Conservation (phyloP, 2,113 vertebrate genomes). For the Tricholaema leucomelas region DNA sequence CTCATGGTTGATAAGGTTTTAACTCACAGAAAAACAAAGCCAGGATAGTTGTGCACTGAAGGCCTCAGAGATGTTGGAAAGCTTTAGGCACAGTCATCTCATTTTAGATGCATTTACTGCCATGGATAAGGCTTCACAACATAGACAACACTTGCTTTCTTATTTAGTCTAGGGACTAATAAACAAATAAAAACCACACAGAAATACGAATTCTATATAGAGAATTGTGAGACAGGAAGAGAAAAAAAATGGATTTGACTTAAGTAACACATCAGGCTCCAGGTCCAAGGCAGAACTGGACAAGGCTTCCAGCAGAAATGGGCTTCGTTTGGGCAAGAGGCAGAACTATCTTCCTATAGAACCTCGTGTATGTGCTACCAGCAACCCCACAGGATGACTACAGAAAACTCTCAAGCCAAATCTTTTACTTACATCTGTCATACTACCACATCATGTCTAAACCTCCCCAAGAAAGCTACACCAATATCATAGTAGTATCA, state of each 20-base stretch:
- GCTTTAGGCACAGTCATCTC: background rate
- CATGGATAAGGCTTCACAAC: background rate
- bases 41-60: background rate
- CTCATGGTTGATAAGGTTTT: background rate
- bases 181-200: too few species aligned
- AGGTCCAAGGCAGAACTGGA: background rate
- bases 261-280: background rate
- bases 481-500: too few species aligned
- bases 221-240: background rate
- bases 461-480: background rate
- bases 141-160: background rate
- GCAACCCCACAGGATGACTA: background rate
- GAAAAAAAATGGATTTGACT: background rate
- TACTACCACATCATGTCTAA: background rate
- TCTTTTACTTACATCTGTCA: background rate
- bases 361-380: background rate
- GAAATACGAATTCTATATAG: background rate
- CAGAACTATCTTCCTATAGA: background rate
- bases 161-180: background rate
- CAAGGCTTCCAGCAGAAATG: background rate
- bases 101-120: background rate
- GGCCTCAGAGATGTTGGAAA: background rate
- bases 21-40: background rate
- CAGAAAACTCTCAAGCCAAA: background rate
- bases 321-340: background rate